Evolutionary conservation across 2,113 vertebrate species (phyloP).

Genomic region (Murina feae): DNA sequence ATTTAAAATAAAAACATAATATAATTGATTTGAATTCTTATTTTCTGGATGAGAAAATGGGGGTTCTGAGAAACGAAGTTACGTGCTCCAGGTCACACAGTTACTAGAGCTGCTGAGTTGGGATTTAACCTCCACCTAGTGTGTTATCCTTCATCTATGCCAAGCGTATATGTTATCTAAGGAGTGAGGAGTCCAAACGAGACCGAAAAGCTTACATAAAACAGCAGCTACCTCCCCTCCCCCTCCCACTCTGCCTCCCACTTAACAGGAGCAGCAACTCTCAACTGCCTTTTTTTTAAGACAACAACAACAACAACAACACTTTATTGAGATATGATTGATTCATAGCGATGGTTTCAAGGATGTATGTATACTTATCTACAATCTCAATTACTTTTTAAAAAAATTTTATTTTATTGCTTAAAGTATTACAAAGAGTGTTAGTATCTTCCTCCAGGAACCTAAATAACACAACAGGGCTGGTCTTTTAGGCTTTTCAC

Average conservation of each 20-base stretch:
- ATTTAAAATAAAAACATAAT: not conserved
- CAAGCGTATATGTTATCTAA: not conserved
- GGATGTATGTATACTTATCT: not conserved
- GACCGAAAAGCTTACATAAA: not conserved
- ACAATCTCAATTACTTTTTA: not conserved
- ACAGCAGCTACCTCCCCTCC: rapidly evolving
- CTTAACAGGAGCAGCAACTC: not conserved
- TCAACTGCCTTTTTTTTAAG: not conserved
- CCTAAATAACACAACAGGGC: not conserved
- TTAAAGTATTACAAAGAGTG: too few relatives aligned
- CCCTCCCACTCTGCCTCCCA: too few relatives aligned
- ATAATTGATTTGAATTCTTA: not conserved
- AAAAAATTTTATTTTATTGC: too few relatives aligned
- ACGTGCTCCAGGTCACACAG: not conserved
- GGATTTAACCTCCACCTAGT: not conserved
- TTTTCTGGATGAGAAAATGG: not conserved
- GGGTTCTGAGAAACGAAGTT: not conserved
- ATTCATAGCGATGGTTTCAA: not conserved
- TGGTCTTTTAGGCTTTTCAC: not conserved
- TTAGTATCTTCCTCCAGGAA: not conserved
- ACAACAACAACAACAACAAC: not conserved
- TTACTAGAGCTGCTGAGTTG: not conserved
- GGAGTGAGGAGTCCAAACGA: not conserved
- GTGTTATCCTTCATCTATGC: not conserved
- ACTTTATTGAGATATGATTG: not conserved